phyloP scores from a whole-genome alignment of 2,797 vertebrate genomes.

The Falco naumanni region DNA sequence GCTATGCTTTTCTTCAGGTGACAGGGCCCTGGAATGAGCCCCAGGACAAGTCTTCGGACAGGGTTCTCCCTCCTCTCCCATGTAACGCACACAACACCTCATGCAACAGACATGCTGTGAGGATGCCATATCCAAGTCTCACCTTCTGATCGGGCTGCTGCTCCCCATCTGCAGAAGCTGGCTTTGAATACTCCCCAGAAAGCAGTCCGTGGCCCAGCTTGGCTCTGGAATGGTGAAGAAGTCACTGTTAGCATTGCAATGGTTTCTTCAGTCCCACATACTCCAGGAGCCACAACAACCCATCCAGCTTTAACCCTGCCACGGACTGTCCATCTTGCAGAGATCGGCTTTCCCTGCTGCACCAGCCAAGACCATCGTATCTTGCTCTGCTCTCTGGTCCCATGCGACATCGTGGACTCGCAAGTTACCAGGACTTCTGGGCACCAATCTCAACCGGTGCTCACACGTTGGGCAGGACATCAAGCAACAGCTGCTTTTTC shows the following conservation, averaged over 20 bases:
- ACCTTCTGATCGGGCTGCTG: conserved; percentile 90
- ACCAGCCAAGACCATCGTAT: background rate
- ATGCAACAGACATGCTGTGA: background rate
- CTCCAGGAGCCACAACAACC: background rate
- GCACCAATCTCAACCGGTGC: background rate
- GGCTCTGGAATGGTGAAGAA: conserved; percentile 80
- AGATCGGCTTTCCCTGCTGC: background rate
- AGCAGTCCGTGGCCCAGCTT: conserved; percentile 93
- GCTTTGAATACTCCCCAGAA: conserved; percentile 96
- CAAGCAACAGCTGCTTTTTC: background rate
- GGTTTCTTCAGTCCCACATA: background rate
- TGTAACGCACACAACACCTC: background rate
- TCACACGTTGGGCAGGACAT: background rate
- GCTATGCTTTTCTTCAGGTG: background rate
- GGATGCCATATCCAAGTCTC: background rate
- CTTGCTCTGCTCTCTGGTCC: background rate
- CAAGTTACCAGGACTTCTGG: background rate
- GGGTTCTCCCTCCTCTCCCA: background rate
- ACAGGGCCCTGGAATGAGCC: background rate
- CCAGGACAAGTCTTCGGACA: background rate
- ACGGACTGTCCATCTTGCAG: background rate
- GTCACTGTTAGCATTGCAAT: background rate
- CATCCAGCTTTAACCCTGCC: background rate
- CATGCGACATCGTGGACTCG: background rate
- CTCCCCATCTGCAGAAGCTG: conserved; percentile 85